phyloP scores from a whole-genome alignment of 2,113 vertebrate genomes.

The Herpailurus yagouaroundi region DNA sequence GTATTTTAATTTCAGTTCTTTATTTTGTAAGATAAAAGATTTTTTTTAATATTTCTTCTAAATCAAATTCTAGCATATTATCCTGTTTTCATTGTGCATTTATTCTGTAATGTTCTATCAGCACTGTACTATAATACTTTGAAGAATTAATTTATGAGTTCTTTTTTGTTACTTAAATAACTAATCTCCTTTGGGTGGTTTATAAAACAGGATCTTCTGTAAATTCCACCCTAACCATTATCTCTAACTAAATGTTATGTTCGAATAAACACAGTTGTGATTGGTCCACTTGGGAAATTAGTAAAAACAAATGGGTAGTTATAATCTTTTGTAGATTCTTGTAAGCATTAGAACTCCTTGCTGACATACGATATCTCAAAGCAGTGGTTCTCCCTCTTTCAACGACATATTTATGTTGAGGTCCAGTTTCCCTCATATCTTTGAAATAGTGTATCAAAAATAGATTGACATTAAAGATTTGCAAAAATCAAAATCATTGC shows the following conservation, averaged over 20 bases:
- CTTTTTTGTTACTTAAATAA: slow-evolving; percentile 12
- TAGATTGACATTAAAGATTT: slow-evolving; percentile 13
- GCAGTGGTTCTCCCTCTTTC: neutral
- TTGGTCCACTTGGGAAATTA: neutral
- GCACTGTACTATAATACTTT: neutral
- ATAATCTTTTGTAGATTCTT: neutral
- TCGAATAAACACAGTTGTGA: neutral
- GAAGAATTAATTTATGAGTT: neutral
- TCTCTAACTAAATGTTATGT: neutral
- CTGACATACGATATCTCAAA: neutral
- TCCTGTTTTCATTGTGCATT: neutral
- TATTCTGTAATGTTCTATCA: neutral
- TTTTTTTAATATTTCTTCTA: neutral
- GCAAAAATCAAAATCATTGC: neutral
- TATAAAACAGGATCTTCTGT: neutral
- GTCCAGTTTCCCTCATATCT: neutral
- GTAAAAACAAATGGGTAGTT: neutral
- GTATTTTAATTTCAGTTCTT: neutral
- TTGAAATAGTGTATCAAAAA: neutral
- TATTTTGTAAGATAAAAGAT: slow-evolving; percentile 14
- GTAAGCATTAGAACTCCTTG: slow-evolving; percentile 24
- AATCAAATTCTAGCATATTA: neutral
- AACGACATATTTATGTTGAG: neutral
- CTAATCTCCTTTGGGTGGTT: neutral
- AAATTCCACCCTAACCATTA: neutral